Evolutionary conservation across 2,888 invertebrate genomes (phyloP).

Genomic region (Molanna angustata): DNA sequence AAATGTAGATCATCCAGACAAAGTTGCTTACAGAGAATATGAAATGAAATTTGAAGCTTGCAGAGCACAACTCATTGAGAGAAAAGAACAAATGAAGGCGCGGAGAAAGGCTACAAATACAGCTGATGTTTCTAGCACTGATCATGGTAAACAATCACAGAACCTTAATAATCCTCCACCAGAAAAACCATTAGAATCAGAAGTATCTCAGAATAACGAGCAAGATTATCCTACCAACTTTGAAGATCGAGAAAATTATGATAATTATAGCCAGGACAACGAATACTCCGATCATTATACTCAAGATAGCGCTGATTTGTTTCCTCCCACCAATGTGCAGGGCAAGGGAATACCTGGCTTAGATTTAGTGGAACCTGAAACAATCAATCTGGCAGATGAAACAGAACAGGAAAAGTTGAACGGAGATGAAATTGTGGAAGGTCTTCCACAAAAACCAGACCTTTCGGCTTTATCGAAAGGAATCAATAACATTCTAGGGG

Average conservation of each 20-base stretch:
- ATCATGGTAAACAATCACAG: background rate
- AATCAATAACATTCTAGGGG: slow-evolving; percentile 60
- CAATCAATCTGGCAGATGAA: background rate
- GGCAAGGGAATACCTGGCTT: slow-evolving; percentile 68
- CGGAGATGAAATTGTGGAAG: slow-evolving; percentile 33
- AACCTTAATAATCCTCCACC: no score
- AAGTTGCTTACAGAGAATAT: slow-evolving; percentile 79
- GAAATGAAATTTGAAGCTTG: slow-evolving; percentile 87
- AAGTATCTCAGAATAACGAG: slow-evolving; percentile 37
- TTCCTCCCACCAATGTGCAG: slow-evolving; percentile 28
- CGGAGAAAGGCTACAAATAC: slow-evolving; percentile 45
- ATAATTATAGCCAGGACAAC: slow-evolving; percentile 36
- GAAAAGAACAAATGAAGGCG: slow-evolving; percentile 77
- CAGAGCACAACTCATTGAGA: slow-evolving; percentile 72
- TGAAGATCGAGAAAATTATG: slow-evolving; percentile 28
- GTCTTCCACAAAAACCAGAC: slow-evolving; percentile 44
- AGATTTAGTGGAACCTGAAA: slow-evolving; percentile 59
- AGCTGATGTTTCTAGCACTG: background rate
- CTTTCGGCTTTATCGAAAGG: slow-evolving; percentile 61
- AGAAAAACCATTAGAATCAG: slow-evolving; percentile 6
- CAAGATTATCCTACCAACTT: slow-evolving; percentile 35
- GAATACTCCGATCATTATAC: slow-evolving; percentile 40
- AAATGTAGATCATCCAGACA: slow-evolving; percentile 89
- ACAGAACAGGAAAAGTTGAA: slow-evolving; percentile 45
- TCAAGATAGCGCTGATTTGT: slow-evolving; percentile 4